Base-by-base conservation (phyloP, 2,888 invertebrate genomes). In the Luffia ferchaultella region DNA sequence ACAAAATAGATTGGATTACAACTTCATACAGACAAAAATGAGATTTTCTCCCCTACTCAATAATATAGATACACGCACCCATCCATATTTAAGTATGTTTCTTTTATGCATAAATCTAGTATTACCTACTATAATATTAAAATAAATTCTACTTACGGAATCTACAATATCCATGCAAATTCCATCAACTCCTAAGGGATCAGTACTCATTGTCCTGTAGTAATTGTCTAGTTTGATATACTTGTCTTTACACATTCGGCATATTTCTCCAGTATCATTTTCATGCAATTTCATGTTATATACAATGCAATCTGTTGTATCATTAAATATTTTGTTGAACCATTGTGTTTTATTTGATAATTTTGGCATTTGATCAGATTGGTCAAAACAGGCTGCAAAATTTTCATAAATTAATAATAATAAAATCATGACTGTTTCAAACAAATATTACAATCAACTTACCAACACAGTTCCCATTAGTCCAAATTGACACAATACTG, bases 121-220 rank as follows among this genome's bases (percentile, higher is more conserved):
- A n/a, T n/a, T n/a, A n/a, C n/a, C n/a, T n/a, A n/a, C n/a, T n/a
- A n/a, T n/a, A n/a, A n/a, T n/a, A n/a, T n/a, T n/a, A 30, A 30
- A 30, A 7, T 3, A 12, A 30, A 30, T 30, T 30, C 47, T 53
- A 74, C 83, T 79, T 72, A 89, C 90, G 57, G 86, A 73, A 70
- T 90, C 90, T 1, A 89, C 87, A 57, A 89, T 82, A 65, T 90
- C 90, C 87, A 90, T 88, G 60, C 90, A 90, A 52, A 89, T 76
- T 54, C 79, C 85, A 54, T 86, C 86, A 50, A 86, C 82, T 52
- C 87, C 88, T 62, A 86, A 85, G 50, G 78, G 68, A 62, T 86
- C 85, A 57, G 74, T 58, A 53, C 83, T 88, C 50, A 89, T 70
- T 20, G 80, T 74, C 60, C 83, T 78, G 62, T 89, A 90, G 62